phyloP scores from a whole-genome alignment of 1,140 invertebrate species.

The Cydia fagiglandana region DNA sequence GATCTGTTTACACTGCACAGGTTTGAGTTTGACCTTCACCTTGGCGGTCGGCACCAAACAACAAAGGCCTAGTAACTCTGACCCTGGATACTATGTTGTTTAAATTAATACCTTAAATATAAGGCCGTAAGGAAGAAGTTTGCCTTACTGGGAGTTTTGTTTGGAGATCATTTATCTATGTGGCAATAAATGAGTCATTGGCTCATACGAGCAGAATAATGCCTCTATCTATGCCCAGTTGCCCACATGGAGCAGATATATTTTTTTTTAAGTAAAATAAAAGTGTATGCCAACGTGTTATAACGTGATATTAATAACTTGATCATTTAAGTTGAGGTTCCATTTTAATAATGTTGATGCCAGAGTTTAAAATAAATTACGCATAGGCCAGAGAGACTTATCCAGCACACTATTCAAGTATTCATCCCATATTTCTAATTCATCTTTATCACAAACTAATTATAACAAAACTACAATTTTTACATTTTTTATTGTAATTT shows the following conservation, averaged over 20 bases:
- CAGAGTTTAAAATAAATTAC: too few species aligned
- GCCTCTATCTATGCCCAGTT: not conserved
- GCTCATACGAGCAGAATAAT: not conserved
- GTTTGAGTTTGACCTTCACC: conserved; percentile 23
- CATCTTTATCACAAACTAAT: too few species aligned
- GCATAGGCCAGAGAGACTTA: too few species aligned
- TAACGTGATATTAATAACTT: too few species aligned
- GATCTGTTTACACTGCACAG: not conserved
- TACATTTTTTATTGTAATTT: too few species aligned
- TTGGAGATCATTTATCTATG: conserved; percentile 25
- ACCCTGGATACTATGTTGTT: not conserved
- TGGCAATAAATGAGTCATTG: conserved; percentile 13
- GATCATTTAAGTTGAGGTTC: too few species aligned
- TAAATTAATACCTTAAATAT: conserved; percentile 1
- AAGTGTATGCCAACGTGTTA: too few species aligned
- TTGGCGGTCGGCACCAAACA: conserved; percentile 13
- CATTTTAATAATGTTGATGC: too few species aligned
- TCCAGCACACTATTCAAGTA: too few species aligned
- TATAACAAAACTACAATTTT: too few species aligned
- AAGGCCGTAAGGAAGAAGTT: not conserved
- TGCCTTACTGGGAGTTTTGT: not conserved
- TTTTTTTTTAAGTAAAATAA: not conserved
- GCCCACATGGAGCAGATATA: not conserved
- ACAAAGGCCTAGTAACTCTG: conserved; percentile 11
- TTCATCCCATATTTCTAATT: too few species aligned